Conservation (phyloP, 2,797 vertebrate genomes). For the Rhinella marina region DNA sequence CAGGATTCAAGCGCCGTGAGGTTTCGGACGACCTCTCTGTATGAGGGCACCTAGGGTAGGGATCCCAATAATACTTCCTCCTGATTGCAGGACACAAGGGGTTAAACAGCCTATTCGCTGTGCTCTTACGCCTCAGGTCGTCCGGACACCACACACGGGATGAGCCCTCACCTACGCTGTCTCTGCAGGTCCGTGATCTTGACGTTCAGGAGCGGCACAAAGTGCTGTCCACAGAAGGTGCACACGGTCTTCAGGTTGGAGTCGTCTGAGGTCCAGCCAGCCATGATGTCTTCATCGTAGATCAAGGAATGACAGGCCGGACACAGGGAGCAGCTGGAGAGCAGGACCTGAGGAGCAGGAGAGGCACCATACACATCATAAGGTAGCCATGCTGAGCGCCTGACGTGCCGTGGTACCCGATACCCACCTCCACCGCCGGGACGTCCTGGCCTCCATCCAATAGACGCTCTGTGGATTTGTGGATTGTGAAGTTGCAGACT, state of each 20-base stretch:
- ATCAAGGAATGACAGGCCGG: slow-evolving; percentile 84
- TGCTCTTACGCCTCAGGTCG: no score
- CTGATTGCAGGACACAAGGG: no score
- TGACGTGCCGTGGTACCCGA: no score
- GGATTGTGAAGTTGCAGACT: slow-evolving; percentile 73
- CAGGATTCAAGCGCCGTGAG: no score
- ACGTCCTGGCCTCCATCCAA: slow-evolving; percentile 77
- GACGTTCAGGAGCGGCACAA: slow-evolving; percentile 89
- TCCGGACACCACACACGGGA: neutral
- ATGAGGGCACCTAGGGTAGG: no score
- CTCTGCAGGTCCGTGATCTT: slow-evolving; percentile 82
- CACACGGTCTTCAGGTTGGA: slow-evolving; percentile 95
- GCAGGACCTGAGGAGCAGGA: slow-evolving; percentile 77
- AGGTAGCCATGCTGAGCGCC: no score
- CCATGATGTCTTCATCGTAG: slow-evolving; percentile 96
- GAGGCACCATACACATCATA: neutral
- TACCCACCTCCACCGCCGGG: slow-evolving; percentile 67
- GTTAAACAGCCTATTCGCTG: no score
- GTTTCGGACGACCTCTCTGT: no score
- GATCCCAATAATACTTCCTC: no score
- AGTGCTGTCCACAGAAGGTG: slow-evolving; percentile 84
- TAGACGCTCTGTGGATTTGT: slow-evolving; percentile 79
- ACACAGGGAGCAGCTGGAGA: slow-evolving; percentile 91
- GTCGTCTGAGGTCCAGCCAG: slow-evolving; percentile 92
- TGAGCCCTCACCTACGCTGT: slow-evolving; percentile 65